phyloP scores from a whole-genome alignment of 92 coral and sea anemone genomes.

The Virgularia gustaviana region DNA sequence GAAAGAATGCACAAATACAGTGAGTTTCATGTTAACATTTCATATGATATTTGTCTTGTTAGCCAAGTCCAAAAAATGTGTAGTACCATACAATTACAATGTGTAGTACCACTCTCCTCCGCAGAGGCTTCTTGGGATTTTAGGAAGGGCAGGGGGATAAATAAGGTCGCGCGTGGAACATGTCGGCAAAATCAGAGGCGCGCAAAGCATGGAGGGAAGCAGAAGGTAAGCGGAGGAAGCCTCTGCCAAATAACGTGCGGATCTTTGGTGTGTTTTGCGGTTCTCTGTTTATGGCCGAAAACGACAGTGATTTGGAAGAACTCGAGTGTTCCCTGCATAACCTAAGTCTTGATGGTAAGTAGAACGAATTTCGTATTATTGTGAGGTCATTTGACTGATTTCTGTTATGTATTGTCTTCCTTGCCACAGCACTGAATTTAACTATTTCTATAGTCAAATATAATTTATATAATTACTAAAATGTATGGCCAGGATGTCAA shows the following conservation, averaged over 20 bases:
- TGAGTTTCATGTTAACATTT: background rate
- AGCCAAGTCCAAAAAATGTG: too few species aligned
- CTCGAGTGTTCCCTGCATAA: constrained; percentile 11
- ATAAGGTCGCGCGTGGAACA: background rate
- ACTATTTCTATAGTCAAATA: background rate
- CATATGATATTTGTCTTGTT: too few species aligned
- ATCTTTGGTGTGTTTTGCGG: too few species aligned
- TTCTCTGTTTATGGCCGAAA: constrained; percentile 2
- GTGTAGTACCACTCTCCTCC: background rate
- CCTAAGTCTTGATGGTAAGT: constrained; percentile 12
- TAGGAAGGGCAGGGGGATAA: background rate
- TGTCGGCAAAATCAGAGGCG: background rate
- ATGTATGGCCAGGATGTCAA: too few species aligned
- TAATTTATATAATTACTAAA: too few species aligned
- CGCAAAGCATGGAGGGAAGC: background rate
- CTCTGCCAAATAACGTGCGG: background rate
- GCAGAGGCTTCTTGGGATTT: background rate
- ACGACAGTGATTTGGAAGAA: constrained; percentile 12
- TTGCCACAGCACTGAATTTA: background rate
- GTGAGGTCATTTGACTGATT: background rate
- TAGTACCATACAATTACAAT: background rate
- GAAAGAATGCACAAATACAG: background rate
- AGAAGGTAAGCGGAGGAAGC: background rate
- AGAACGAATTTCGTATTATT: background rate
- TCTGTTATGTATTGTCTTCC: background rate